Conservation (phyloP, 2,113 vertebrate genomes). For the Trogon surrucura region DNA sequence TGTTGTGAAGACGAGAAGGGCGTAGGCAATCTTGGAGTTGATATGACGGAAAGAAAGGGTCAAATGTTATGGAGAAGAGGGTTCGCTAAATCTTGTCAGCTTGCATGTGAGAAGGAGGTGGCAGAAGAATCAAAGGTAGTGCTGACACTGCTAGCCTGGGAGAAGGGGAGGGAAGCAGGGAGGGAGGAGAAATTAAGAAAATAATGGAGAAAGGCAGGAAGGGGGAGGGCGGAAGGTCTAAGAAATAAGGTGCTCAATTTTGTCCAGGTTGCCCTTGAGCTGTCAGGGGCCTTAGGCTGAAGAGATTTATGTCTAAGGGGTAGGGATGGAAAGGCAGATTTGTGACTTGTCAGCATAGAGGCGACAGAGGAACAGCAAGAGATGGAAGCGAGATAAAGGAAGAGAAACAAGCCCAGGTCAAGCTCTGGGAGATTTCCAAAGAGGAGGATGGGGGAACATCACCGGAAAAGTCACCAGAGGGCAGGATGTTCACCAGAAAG, state of each 20-base stretch:
- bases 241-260: slow-evolving; percentile 28
- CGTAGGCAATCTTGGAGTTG: neutral
- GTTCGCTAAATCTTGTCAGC: slow-evolving; percentile 22
- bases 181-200: slow-evolving; percentile 41
- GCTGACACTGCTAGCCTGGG: slow-evolving; percentile 6
- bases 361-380: neutral
- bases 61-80: neutral
- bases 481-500: neutral
- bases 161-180: neutral
- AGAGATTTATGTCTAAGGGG: slow-evolving; percentile 16
- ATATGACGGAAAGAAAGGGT: neutral
- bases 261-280: slow-evolving; percentile 44
- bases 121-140: slow-evolving; percentile 1
- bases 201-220: slow-evolving; percentile 30
- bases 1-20: neutral
- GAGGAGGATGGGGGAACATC: neutral
- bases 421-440: neutral
- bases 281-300: neutral
- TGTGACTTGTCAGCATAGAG: slow-evolving; percentile 21
- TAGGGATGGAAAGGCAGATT: slow-evolving; percentile 8
- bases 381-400: neutral
- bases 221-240: neutral
- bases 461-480: neutral
- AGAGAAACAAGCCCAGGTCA: neutral
- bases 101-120: neutral